Base-by-base conservation (phyloP, 1,140 invertebrate genomes). In the Drosophila willistoni region DNA sequence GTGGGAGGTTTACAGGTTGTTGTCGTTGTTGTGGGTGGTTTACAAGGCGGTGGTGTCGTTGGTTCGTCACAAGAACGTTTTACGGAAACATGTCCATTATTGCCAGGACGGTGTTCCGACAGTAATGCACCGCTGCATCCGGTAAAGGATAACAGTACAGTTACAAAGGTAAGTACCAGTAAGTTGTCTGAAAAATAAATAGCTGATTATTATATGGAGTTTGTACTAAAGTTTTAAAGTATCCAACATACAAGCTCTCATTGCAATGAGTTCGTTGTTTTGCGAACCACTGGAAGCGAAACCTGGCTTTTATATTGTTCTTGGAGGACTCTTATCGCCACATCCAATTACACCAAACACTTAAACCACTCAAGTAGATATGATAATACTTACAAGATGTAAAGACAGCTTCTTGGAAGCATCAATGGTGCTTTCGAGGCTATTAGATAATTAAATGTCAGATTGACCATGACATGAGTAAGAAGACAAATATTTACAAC, bases 161-260 rank as follows among this genome's bases (percentile, higher is more conserved):
- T 64, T 64, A 83, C 80, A 33, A 83, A 33, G 19, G 72, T 76
- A 39, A 83, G 60, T 65, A 79, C 57, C 39, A 79, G 57, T 68
- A 79, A 63, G 67, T 83, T 68, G 55, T 76, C 81, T 83, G 51
- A 3, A 67, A 69, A 33, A 7, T 0, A 39, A 33, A 39, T 29
- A 17, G 10, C 14, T 10, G 7, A 36, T 2, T n/a, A 57, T 57
- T 57, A 57, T 2, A 34, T 9, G 5, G 7, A 7, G 0, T 9
- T 7, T 34, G 29, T 36, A 13, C 7, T 10, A 19, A 14, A 10
- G 44, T 17, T 3, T 47, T 10, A 0, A 33, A 57, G 9, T 14
- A 17, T 29, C 7, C 6, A 57, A 57, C 55, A 10, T 57, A 57
- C 55, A 57, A 57, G 25, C 29, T 57, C 29, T 57, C 55, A 57